Percentiles rank a stretch among this genome's conserved stretches.
Evolutionary conservation across 2,888 invertebrate species (phyloP).

Genomic region (Caradrina kadenii): DNA sequence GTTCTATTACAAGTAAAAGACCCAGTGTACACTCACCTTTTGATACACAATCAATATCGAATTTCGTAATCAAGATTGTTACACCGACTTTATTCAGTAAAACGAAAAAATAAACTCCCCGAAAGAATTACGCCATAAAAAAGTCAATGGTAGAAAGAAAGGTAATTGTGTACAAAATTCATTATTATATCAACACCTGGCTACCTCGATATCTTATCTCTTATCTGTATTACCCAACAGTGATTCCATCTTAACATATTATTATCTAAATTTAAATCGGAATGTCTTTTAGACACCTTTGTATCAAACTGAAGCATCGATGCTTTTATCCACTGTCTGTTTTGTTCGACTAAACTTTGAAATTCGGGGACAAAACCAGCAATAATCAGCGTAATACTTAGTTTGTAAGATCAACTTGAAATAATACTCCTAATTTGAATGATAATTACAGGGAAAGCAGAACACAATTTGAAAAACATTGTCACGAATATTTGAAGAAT

Average conservation of each 20-base stretch:
- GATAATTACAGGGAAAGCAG: constrained; percentile 59
- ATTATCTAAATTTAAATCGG: constrained; percentile 69
- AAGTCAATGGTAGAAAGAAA: constrained; percentile 58
- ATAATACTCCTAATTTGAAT: constrained; percentile 61
- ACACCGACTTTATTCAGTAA: constrained; percentile 12
- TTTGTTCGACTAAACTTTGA: background rate
- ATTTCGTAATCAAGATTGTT: constrained; percentile 52
- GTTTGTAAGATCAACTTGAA: constrained; percentile 25
- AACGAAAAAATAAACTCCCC: constrained; percentile 66
- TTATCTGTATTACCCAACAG: constrained; percentile 60
- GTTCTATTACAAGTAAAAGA: too few relatives aligned
- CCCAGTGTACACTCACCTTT: background rate
- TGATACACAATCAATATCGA: constrained; percentile 45
- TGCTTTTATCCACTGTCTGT: constrained; percentile 24
- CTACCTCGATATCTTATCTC: constrained; percentile 67
- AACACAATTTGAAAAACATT: constrained; percentile 51
- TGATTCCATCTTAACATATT: constrained; percentile 64
- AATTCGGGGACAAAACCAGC: constrained; percentile 3
- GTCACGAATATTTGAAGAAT: constrained; percentile 31
- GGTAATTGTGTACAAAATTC: constrained; percentile 64
- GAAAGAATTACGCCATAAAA: constrained; percentile 68
- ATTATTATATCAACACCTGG: constrained; percentile 69
- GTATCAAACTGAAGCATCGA: constrained; percentile 58
- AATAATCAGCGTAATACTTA: constrained; percentile 24
- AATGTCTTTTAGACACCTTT: constrained; percentile 67